Evolutionary conservation across 2,888 invertebrate genomes (phyloP).

Genomic region (Campoplex capitator): DNA sequence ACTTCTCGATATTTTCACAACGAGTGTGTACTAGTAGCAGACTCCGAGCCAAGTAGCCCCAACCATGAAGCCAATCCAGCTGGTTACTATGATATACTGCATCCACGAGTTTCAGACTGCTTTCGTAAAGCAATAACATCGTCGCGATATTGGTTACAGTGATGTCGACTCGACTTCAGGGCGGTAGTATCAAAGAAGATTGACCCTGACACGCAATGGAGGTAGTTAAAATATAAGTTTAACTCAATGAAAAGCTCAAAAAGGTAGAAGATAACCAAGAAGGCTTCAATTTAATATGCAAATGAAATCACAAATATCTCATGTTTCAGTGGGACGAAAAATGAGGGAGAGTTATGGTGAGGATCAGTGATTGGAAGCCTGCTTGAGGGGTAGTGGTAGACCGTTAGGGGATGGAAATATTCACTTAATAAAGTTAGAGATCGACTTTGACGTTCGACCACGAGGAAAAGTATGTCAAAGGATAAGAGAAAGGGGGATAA

Average conservation of each 20-base stretch:
- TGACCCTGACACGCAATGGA: background rate
- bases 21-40: background rate
- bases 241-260: background rate
- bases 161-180: background rate
- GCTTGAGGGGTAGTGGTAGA: background rate
- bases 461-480: slow-evolving; percentile 22
- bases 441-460: slow-evolving; percentile 25
- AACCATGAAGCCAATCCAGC: slow-evolving; percentile 19
- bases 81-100: slow-evolving; percentile 33
- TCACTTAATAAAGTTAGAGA: slow-evolving; percentile 8
- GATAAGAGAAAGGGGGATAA: background rate
- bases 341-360: background rate
- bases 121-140: slow-evolving; percentile 27
- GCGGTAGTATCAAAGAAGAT: background rate
- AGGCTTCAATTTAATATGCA: background rate
- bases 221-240: background rate
- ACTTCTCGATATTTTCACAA: slow-evolving; percentile 10
- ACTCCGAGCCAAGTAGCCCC: slow-evolving; percentile 15
- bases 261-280: background rate
- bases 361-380: slow-evolving; percentile 4
- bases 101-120: slow-evolving; percentile 13
- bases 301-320: background rate
- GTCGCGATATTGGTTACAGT: slow-evolving; percentile 7
- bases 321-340: background rate
- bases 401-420: background rate